A percentile compares a stretch with the other conserved stretches of the same genome.
Evolutionary conservation across 2,113 vertebrate species (phyloP).

Genomic region (Nyctibius bracteatus): DNA sequence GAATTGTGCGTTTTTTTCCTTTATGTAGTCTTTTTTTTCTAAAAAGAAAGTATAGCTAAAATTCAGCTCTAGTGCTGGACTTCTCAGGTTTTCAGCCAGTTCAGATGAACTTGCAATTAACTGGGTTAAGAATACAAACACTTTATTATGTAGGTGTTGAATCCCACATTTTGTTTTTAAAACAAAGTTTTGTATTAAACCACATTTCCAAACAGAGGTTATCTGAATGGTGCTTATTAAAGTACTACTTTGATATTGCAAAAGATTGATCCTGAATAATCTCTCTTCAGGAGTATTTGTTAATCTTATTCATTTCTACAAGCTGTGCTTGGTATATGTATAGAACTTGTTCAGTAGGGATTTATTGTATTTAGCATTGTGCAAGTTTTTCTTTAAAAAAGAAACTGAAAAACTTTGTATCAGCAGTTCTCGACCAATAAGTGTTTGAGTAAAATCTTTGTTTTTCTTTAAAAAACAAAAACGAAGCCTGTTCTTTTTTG

Average conservation of each 20-base stretch:
- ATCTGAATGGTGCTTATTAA: background rate
- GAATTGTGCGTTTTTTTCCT: background rate
- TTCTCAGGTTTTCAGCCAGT: background rate
- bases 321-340: conserved; percentile 6
- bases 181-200: background rate
- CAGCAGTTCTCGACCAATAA: background rate
- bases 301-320: background rate
- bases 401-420: background rate
- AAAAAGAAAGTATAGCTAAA: background rate
- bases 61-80: background rate
- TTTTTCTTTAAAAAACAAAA: background rate
- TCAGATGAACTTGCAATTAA: background rate
- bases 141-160: background rate
- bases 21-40: background rate
- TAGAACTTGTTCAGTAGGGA: background rate
- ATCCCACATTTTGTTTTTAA: background rate
- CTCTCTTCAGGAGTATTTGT: background rate
- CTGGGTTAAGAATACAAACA: background rate
- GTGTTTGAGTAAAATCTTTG: conserved; percentile 23
- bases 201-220: background rate
- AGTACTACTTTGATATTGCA: background rate
- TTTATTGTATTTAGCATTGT: conserved; percentile 33
- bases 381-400: background rate
- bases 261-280: background rate
- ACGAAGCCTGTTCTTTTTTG: background rate